Evolutionary conservation across 2,797 vertebrate species (phyloP).

Genomic region (Arnoldichthys spilopterus): DNA sequence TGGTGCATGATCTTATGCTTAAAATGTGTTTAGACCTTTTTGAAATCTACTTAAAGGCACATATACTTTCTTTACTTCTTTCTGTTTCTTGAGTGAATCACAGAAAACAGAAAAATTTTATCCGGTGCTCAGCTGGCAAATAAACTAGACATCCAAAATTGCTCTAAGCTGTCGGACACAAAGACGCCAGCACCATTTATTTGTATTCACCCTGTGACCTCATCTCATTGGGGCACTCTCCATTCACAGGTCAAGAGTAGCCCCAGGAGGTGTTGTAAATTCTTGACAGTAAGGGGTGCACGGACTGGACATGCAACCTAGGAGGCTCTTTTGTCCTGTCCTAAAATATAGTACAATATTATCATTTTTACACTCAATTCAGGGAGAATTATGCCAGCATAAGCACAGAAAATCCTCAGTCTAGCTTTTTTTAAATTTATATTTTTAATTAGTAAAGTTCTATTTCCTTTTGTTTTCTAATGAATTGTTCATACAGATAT

Average conservation of each 20-base stretch:
- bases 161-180: slow-evolving; percentile 28
- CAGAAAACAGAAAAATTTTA: not conserved
- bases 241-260: slow-evolving; percentile 33
- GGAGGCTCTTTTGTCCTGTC: slow-evolving; percentile 3
- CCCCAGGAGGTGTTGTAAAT: slow-evolving; percentile 32
- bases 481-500: not conserved
- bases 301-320: slow-evolving; percentile 16
- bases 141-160: not conserved
- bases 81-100: not conserved
- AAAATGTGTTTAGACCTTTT: not conserved
- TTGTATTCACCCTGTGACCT: slow-evolving; percentile 38
- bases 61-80: not conserved
- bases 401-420: too few species aligned
- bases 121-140: not conserved
- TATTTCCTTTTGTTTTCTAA: not conserved
- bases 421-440: too few species aligned
- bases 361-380: not conserved
- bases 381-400: not conserved
- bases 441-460: not conserved
- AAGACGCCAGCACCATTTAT: slow-evolving; percentile 39
- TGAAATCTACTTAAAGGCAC: not conserved
- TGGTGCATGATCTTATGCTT: too few species aligned
- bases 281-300: not conserved
- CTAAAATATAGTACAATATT: slow-evolving; percentile 1
- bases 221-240: slow-evolving; percentile 19